A percentile compares a stretch with the other conserved stretches of the same genome.
Evolutionary conservation across 2,113 vertebrate genomes (phyloP).

Genomic region (Amphiprion percula): DNA sequence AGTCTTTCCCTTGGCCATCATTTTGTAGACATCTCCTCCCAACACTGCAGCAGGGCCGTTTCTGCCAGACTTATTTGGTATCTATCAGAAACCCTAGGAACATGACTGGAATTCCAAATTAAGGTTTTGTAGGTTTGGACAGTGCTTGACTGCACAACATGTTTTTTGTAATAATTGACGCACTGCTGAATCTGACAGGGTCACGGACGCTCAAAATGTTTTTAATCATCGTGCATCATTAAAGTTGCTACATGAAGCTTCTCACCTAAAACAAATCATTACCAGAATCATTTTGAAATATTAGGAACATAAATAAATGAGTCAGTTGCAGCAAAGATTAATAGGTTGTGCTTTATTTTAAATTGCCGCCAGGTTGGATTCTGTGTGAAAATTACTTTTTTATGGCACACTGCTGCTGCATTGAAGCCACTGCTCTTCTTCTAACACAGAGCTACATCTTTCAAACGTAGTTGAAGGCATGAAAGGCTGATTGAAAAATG

Average conservation of each 20-base stretch:
- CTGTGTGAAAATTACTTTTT: constrained; percentile 6
- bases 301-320: constrained; percentile 25
- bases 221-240: constrained; percentile 50
- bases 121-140: constrained; percentile 14
- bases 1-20: background rate
- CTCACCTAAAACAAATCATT: constrained; percentile 38
- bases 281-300: background rate
- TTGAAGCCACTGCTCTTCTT: background rate
- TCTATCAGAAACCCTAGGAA: constrained; percentile 11
- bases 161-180: constrained; percentile 37
- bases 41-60: constrained; percentile 5
- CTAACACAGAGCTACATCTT: constrained; percentile 1
- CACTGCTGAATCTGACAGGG: constrained; percentile 8
- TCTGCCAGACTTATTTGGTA: constrained; percentile 1
- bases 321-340: constrained; percentile 11
- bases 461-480: background rate
- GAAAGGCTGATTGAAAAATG: background rate
- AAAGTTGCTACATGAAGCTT: constrained; percentile 23
- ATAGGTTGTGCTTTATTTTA: constrained; percentile 16
- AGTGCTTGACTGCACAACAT: constrained; percentile 9
- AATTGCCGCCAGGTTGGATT: constrained; percentile 13
- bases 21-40: constrained; percentile 1
- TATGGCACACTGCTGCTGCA: constrained; percentile 3
- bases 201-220: constrained; percentile 37
- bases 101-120: constrained; percentile 9